These are phyloP conservation scores for Lordiphosa mommai DNA, from an alignment of 1,140 invertebrate genomes.

Conservation along the genomic window DNA sequence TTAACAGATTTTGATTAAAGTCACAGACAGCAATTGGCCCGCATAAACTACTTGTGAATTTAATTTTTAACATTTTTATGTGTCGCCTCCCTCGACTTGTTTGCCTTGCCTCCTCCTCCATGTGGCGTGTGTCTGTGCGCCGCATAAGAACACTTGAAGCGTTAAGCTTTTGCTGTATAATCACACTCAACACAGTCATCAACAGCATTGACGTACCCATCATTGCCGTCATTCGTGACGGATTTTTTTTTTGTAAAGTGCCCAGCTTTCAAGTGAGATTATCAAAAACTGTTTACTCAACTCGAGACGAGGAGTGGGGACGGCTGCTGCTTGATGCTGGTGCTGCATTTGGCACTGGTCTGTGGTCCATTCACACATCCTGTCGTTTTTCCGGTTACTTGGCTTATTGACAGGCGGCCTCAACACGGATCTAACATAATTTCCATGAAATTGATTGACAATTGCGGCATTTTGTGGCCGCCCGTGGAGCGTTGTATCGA, in stretches of 20 bases:
- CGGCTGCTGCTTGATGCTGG: constrained; percentile 10
- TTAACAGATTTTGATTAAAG: neutral
- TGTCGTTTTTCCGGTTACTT: constrained; percentile 46
- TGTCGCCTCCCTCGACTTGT: constrained; percentile 3
- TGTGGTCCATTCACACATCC: constrained; percentile 35
- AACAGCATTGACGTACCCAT: constrained; percentile 56
- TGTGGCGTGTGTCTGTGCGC: constrained; percentile 22
- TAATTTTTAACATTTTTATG: neutral
- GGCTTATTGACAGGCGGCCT: constrained; percentile 54
- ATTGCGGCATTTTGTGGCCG: constrained; percentile 70
- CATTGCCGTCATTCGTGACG: constrained; percentile 54
- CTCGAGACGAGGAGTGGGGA: constrained; percentile 19
- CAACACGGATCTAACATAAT: constrained; percentile 58
- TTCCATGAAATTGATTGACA: constrained; percentile 75
- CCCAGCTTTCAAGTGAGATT: constrained; percentile 59
- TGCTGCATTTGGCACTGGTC: constrained; percentile 10
- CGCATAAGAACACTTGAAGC: constrained; percentile 48
- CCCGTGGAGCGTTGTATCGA: constrained; percentile 59
- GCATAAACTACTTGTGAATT: constrained; percentile 22
- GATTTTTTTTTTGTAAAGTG: constrained; percentile 5
- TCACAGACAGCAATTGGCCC: neutral
- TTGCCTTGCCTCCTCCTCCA: constrained; percentile 4
- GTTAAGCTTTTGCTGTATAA: constrained; percentile 54
- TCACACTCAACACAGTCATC: constrained; percentile 56
- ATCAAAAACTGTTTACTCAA: constrained; percentile 70